Base-by-base conservation (phyloP, 2,888 invertebrate genomes). In the Acronicta alni region DNA sequence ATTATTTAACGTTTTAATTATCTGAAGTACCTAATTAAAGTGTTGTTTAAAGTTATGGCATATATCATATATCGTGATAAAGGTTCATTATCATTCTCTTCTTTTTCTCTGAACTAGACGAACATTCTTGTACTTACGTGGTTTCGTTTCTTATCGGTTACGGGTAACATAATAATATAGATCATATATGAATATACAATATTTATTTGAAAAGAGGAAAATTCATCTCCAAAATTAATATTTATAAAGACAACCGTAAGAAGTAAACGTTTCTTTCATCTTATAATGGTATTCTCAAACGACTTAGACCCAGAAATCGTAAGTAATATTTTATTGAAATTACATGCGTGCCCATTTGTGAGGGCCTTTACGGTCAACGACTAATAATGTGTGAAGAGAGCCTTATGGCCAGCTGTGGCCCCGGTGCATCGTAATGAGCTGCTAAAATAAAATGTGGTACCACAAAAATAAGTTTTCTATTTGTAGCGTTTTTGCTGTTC, bases 11-110 rank as follows among this genome's bases (percentile, higher is more conserved):
- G 12, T 17, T n/a, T n/a, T n/a, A 1, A 16, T 42, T 15, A 30
- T 5, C 58, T 67, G 15, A 45, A 41, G 47, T 32, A 32, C 5
- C 5, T 20, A 23, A 61, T 38, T 18, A 30, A 10, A 23, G 35
- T 8, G 20, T 52, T 53, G 5, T 30, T 32, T 18, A 65, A 60
- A 68, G 48, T 32, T 48, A 45, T 53, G 69, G 52, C 61, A 32
- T 23, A 30, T 9, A 23, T 52, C 47, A 43, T 47, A 16, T 59
- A 43, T 44, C 10, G 26, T 9, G 10, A 7, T 26, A 26, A 26
- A 8, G 10, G 10, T 8, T 26, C 8, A 4, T 26, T 23, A 23
- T 7, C 9, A 26, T 26, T 1, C 26, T 26, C 26, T 8, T 4
- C 3, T 6, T 12, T 12, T 30, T 12, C 12, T 30, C n/a, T n/a